Conservation (phyloP, 2,797 vertebrate genomes). For the Setipinna tenuifilis region DNA sequence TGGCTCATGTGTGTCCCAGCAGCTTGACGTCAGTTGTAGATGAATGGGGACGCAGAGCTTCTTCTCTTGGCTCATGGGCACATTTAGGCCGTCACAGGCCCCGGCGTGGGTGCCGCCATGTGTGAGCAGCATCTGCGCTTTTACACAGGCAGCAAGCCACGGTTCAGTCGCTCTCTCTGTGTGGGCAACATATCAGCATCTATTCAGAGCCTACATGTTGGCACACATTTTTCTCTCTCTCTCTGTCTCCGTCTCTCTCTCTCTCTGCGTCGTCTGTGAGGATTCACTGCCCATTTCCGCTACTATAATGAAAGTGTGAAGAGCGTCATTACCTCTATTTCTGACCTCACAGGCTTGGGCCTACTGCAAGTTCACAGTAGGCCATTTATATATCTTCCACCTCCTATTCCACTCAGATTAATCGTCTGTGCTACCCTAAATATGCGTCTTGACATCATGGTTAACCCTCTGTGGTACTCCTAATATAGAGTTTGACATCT, state of each 20-base stretch:
- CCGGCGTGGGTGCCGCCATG: neutral
- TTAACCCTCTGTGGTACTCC: neutral
- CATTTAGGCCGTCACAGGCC: neutral
- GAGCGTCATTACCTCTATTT: neutral
- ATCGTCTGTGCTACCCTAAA: neutral
- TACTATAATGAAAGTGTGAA: slow-evolving; percentile 14
- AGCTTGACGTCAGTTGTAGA: too few species aligned
- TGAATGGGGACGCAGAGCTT: too few species aligned
- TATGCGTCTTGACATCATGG: neutral
- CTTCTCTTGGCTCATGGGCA: neutral
- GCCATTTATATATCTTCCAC: neutral
- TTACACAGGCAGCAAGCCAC: neutral
- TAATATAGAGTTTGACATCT: too few species aligned
- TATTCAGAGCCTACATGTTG: neutral
- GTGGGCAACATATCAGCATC: neutral
- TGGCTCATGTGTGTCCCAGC: too few species aligned
- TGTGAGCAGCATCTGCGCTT: neutral
- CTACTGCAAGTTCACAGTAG: neutral
- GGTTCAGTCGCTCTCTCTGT: neutral
- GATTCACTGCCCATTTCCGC: neutral
- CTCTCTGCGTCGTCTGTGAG: neutral
- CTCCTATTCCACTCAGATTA: neutral
- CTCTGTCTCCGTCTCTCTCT: neutral
- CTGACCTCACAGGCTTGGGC: neutral
- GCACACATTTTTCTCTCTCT: neutral